phyloP scores from a whole-genome alignment of 1,140 invertebrate genomes.

The Limonius californicus region DNA sequence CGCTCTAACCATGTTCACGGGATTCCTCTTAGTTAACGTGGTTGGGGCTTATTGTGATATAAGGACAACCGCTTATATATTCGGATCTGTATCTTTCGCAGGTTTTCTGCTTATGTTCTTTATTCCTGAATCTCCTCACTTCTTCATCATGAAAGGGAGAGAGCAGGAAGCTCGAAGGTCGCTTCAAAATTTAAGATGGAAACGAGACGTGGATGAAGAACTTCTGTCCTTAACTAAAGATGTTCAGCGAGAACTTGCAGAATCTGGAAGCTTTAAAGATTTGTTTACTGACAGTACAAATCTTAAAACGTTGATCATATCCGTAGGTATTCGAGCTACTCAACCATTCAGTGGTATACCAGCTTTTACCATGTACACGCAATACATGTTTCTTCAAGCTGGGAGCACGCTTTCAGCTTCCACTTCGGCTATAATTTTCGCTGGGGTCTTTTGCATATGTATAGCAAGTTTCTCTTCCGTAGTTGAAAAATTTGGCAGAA shows the following conservation, averaged over 20 bases:
- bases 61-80: slow-evolving; percentile 55
- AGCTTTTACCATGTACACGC: slow-evolving; percentile 21
- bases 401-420: slow-evolving; percentile 58
- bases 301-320: slow-evolving; percentile 44
- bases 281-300: slow-evolving; percentile 46
- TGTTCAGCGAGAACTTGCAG: slow-evolving; percentile 29
- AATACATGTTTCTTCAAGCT: slow-evolving; percentile 18
- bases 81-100: slow-evolving; percentile 50
- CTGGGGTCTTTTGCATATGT: neutral
- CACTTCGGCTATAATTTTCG: slow-evolving; percentile 50
- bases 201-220: slow-evolving; percentile 39
- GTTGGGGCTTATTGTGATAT: slow-evolving; percentile 62
- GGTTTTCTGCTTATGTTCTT: slow-evolving; percentile 48
- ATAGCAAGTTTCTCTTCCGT: neutral
- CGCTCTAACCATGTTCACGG: slow-evolving; percentile 48
- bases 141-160: slow-evolving; percentile 51
- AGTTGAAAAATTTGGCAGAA: neutral
- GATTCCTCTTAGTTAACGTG: slow-evolving; percentile 64
- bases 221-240: slow-evolving; percentile 23
- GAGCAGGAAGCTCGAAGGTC: slow-evolving; percentile 23
- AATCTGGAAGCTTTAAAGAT: slow-evolving; percentile 27
- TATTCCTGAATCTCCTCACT: slow-evolving; percentile 79
- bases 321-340: neutral
- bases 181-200: slow-evolving; percentile 26
- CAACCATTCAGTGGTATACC: slow-evolving; percentile 27